Conservation (phyloP, 2,113 vertebrate genomes). For the Sinocyclocheilus grahami region DNA sequence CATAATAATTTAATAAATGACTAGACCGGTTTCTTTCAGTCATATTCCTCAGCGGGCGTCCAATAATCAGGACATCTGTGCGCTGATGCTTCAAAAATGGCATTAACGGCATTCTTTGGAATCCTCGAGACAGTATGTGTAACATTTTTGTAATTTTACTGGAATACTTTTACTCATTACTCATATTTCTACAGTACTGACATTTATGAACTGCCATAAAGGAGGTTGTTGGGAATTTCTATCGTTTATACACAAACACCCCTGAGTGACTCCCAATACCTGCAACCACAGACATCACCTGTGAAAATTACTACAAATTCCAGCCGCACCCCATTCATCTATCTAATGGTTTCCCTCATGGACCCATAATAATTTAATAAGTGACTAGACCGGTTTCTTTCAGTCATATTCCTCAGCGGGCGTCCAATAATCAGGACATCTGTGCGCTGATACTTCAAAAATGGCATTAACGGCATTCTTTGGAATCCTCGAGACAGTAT, state of each 20-base stretch:
- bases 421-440: neutral
- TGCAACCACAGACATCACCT: slow-evolving; percentile 31
- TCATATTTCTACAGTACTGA: slow-evolving; percentile 44
- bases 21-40: neutral
- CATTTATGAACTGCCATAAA: slow-evolving; percentile 43
- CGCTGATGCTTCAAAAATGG: neutral
- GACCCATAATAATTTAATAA: neutral
- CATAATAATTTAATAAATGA: neutral
- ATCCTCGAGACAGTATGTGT: slow-evolving; percentile 2
- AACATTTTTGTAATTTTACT: neutral
- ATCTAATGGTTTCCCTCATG: neutral
- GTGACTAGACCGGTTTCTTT: neutral
- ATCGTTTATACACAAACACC: slow-evolving; percentile 16
- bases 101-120: neutral
- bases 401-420: neutral
- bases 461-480: neutral
- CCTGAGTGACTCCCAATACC: slow-evolving; percentile 13
- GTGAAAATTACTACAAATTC: slow-evolving; percentile 30
- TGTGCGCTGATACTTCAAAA: neutral
- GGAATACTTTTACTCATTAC: neutral
- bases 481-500: slow-evolving; percentile 1
- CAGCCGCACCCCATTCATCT: neutral
- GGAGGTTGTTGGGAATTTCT: too few species aligned
- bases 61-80: slow-evolving; percentile 2
- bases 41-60: neutral